These are phyloP conservation scores for Dascyllus trimaculatus DNA, from an alignment of 2,113 vertebrate species.

Conservation along the genomic window DNA sequence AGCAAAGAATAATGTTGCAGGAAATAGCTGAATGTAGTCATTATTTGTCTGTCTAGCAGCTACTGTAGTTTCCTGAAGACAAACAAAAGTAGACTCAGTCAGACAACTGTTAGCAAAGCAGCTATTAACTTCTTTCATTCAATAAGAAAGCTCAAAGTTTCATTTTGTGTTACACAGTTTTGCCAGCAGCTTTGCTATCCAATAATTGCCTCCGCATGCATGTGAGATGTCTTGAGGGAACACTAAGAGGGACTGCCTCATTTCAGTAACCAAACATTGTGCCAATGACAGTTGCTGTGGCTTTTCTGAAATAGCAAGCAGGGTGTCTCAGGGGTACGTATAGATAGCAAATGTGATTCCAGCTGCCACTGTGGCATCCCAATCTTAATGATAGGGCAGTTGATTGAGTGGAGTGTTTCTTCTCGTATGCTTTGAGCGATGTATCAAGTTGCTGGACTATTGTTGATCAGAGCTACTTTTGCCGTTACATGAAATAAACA, in stretches of 20 bases:
- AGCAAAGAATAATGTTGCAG: constrained; percentile 7
- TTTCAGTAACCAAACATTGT: constrained; percentile 61
- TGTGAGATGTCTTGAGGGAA: constrained; percentile 40
- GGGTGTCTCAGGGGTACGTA: constrained; percentile 61
- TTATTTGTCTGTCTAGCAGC: constrained; percentile 22
- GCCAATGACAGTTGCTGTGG: constrained; percentile 72
- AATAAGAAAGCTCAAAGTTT: constrained; percentile 12
- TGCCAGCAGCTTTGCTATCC: constrained; percentile 31
- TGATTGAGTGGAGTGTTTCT: constrained; percentile 73
- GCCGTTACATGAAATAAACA: constrained; percentile 79
- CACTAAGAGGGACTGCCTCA: constrained; percentile 27
- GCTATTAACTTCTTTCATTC: background rate
- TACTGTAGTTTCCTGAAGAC: constrained; percentile 22
- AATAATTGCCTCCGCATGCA: constrained; percentile 26
- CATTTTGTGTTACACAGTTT: constrained; percentile 24
- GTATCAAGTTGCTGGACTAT: constrained; percentile 77
- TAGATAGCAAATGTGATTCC: constrained; percentile 81
- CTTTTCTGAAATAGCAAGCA: constrained; percentile 61
- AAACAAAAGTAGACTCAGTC: constrained; percentile 19
- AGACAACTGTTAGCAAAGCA: constrained; percentile 3
- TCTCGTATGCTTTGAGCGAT: constrained; percentile 45
- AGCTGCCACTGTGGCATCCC: constrained; percentile 74
- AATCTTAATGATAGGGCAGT: constrained; percentile 64
- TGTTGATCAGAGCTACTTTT: constrained; percentile 79
- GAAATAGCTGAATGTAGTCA: constrained; percentile 5